These are phyloP conservation scores for Cottus gobio DNA, from an alignment of 2,113 vertebrate species.

Conservation along the genomic window DNA sequence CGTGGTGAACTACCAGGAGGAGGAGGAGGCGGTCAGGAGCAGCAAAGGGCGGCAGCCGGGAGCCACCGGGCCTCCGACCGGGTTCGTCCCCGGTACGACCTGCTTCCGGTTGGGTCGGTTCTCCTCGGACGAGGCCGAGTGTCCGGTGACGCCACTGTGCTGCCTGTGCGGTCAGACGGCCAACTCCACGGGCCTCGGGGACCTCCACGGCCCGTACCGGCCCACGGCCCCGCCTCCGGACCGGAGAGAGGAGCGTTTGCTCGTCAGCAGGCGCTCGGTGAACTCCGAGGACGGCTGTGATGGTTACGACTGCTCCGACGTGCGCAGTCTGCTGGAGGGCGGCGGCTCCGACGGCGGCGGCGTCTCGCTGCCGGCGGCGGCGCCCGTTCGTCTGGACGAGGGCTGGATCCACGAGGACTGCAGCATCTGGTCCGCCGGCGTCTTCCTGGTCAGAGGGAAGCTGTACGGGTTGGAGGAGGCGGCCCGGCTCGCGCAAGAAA, in stretches of 20 bases:
- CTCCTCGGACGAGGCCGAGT: conserved; percentile 3
- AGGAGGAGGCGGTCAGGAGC: conserved; percentile 44
- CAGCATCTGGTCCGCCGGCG: conserved; percentile 79
- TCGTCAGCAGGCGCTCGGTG: neutral
- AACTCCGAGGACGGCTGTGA: neutral
- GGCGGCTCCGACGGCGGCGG: neutral
- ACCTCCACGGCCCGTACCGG: conserved; percentile 84
- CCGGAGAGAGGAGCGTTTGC: neutral
- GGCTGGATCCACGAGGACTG: conserved; percentile 86
- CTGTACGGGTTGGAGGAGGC: conserved; percentile 84
- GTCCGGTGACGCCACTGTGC: conserved; percentile 62
- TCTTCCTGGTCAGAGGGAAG: conserved; percentile 83
- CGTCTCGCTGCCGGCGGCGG: conserved; percentile 6
- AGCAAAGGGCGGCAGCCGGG: neutral
- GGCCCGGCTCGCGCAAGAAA: conserved; percentile 69
- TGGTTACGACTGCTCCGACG: neutral
- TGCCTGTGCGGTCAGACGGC: conserved; percentile 79
- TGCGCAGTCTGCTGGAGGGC: too few species aligned
- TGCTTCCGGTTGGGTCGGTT: conserved; percentile 77
- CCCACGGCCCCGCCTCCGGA: neutral
- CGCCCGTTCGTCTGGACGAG: conserved; percentile 57
- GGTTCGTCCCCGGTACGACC: conserved; percentile 77
- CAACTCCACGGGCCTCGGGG: conserved; percentile 78
- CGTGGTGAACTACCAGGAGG: conserved; percentile 80
- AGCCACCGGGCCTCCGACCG: conserved; percentile 8